Conservation (phyloP, 2,797 vertebrate species). For the Enteromius trimaculatus region DNA sequence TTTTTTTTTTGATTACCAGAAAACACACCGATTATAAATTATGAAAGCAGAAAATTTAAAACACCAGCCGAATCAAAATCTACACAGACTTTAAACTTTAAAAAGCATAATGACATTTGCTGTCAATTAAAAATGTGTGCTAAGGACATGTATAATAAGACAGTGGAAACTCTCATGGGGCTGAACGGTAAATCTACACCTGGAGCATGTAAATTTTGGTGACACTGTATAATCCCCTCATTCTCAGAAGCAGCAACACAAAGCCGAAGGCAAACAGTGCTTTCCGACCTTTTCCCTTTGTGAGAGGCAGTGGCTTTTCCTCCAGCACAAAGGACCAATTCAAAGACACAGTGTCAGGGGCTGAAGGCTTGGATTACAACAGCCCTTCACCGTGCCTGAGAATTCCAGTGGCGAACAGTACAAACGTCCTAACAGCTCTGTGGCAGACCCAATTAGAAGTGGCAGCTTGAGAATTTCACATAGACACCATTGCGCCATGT, state of each 20-base stretch:
- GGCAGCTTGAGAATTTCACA: constrained; percentile 41
- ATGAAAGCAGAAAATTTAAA: not conserved
- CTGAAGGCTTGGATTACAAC: constrained; percentile 70
- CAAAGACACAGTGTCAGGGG: constrained; percentile 61
- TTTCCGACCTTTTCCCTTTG: constrained; percentile 56
- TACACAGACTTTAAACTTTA: not conserved
- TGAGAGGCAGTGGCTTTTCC: constrained; percentile 54
- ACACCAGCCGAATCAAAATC: not conserved
- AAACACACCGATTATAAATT: not conserved
- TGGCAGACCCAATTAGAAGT: constrained; percentile 38
- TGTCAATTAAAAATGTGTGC: not conserved
- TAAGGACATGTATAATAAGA: constrained; percentile 24
- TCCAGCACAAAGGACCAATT: constrained; percentile 72
- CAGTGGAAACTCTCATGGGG: not conserved
- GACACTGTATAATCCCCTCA: constrained; percentile 54
- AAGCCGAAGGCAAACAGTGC: constrained; percentile 58
- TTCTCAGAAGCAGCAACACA: constrained; percentile 60
- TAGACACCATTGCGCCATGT: constrained; percentile 37
- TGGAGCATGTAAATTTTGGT: constrained; percentile 52
- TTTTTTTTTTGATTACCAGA: not conserved
- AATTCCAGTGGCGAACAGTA: constrained; percentile 60
- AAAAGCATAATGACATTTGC: not conserved
- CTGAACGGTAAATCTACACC: constrained; percentile 49
- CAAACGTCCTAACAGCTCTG: constrained; percentile 43
- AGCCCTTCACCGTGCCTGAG: constrained; percentile 60